Evolutionary conservation across 2,888 invertebrate genomes (phyloP), one percentile per base, ranked within the genome.

Genomic region (Perizoma affinitatum): DNA sequence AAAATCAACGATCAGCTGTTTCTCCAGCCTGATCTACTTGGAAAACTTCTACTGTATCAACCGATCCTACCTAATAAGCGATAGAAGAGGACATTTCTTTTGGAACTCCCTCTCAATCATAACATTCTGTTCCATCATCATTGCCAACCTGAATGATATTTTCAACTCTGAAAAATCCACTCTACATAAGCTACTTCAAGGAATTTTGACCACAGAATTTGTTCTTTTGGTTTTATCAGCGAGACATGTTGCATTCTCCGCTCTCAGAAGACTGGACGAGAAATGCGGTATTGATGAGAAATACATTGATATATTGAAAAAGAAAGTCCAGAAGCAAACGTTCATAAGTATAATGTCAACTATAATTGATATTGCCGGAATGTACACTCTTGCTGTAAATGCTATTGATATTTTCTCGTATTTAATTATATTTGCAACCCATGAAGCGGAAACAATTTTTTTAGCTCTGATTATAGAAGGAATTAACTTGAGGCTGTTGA

Each of bases 371-470:
- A 9, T 72, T 0, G n/a, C 71, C 44, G 78, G 82, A 5, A 64
- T 81, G 51, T 66, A 45, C 10, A 9, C 71, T 0, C 41, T 81
- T 0, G 58, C 64, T 8, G 22, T 63, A 0, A 66, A 73, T 36
- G 11, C 48, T 2, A 68, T 70, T 40, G 42, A 71, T 8, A 63
- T 76, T 0, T 9, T 79, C 5, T 55, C 75, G 0, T 66, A 82
- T 0, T 69, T 74, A 6, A 48, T 85, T 0, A 69, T 76, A 0
- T 79, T 80, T 56, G 74, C 82, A 2, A 83, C 82, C 33, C 83
- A 84, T 54, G 86, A 88, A 63, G 69, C 81, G 0, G 90, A 90
- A 70, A 68, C 84, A 45, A 63, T 76, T 0, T 79, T 87, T 7
- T 73, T 79, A 33, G 70, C 79, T 34, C 64, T 86, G 34, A 42